Evolutionary conservation across 2,888 invertebrate genomes (phyloP).

Genomic region (Phortica magna): DNA sequence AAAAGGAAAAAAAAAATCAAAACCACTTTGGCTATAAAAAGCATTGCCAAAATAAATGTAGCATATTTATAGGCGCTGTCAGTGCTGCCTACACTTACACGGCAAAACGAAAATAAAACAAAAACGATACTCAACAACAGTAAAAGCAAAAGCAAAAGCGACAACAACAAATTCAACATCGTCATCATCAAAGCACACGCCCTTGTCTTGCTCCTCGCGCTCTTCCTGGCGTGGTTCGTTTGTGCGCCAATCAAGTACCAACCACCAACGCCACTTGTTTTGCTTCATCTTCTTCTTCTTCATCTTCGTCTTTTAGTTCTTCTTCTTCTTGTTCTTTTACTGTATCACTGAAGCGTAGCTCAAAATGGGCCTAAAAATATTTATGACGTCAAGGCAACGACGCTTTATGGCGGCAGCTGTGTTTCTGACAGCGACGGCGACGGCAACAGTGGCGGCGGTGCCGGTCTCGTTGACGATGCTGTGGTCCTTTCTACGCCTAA

Average conservation of each 20-base stretch:
- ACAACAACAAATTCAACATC: not conserved
- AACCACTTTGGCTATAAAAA: slow-evolving; percentile 15
- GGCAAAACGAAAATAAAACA: not conserved
- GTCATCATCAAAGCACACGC: not conserved
- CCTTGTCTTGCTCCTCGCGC: no score
- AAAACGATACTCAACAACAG: not conserved
- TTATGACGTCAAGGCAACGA: slow-evolving; percentile 25
- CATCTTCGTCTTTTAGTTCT: no score
- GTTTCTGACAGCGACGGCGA: not conserved
- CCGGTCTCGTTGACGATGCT: not conserved
- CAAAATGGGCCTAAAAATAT: slow-evolving; percentile 16
- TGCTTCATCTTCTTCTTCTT: no score
- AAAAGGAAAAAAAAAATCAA: not conserved
- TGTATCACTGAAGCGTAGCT: not conserved
- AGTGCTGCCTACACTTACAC: slow-evolving; percentile 11
- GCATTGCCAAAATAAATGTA: slow-evolving; percentile 24
- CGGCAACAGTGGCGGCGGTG: not conserved
- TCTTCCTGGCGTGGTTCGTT: no score
- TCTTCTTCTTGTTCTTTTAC: no score
- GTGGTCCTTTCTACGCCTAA: slow-evolving; percentile 15
- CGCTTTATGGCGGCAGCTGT: not conserved
- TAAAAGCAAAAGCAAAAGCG: not conserved
- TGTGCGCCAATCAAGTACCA: no score
- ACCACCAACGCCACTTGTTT: no score
- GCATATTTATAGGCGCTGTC: slow-evolving; percentile 24